These are phyloP conservation scores for Drosophila emarginata DNA, from an alignment of 2,888 invertebrate genomes.

Conservation along the genomic window DNA sequence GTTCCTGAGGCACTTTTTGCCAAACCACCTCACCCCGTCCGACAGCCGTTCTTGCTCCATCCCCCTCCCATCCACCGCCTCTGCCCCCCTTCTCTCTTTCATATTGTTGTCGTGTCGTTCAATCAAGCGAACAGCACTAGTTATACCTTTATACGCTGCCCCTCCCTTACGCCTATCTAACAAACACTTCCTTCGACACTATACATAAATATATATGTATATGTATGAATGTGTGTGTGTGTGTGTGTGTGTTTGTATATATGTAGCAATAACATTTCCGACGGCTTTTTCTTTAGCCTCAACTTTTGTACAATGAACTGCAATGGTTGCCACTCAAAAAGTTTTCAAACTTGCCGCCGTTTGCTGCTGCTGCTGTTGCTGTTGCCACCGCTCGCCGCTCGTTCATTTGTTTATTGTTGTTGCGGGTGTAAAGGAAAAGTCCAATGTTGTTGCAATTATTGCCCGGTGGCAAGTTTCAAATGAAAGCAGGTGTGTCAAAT, in stretches of 20 bases:
- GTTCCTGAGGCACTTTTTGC: conserved; percentile 44
- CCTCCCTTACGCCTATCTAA: neutral
- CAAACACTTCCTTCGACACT: conserved; percentile 8
- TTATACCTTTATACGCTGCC: neutral
- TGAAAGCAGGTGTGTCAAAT: conserved; percentile 77
- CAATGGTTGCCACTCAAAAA: conserved; percentile 49
- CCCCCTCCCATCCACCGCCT: conserved; percentile 18
- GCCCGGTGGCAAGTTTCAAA: conserved; percentile 69
- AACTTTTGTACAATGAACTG: conserved; percentile 55
- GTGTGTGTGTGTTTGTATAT: neutral
- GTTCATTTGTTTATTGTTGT: conserved; percentile 51
- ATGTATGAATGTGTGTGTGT: neutral
- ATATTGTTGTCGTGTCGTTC: conserved; percentile 36
- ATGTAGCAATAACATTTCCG: conserved; percentile 13
- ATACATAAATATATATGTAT: neutral
- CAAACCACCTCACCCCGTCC: conserved; percentile 2
- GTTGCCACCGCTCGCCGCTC: neutral
- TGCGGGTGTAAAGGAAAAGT: conserved; percentile 55
- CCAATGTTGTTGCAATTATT: conserved; percentile 69
- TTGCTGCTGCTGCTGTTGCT: neutral
- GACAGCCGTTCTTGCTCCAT: too few species aligned
- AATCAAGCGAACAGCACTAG: conserved; percentile 52
- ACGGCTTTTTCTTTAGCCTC: conserved; percentile 45
- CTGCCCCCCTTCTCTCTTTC: neutral
- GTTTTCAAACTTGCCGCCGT: conserved; percentile 27